phyloP scores from a whole-genome alignment of 2,888 invertebrate species.

The Isoperla grammatica region DNA sequence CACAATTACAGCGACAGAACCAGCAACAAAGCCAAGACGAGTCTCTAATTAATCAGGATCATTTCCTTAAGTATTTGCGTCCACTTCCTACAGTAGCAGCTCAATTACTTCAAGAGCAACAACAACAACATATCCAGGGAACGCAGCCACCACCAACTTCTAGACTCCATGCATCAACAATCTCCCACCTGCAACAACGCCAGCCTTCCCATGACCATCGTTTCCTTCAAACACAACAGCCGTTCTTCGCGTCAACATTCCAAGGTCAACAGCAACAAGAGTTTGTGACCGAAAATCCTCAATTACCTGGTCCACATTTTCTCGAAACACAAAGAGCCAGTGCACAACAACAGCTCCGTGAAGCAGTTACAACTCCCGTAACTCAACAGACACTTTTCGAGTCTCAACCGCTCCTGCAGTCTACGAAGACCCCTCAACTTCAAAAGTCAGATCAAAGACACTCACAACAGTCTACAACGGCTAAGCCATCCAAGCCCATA shows the following conservation, averaged over 20 bases:
- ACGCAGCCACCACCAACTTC: neutral
- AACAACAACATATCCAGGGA: constrained; percentile 26
- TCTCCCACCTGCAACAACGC: no score
- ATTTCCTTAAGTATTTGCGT: no score
- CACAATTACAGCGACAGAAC: constrained; percentile 1
- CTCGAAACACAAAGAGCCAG: neutral
- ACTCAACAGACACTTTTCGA: constrained; percentile 1
- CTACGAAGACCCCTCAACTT: no score
- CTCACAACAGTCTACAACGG: constrained; percentile 4
- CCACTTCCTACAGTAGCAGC: neutral
- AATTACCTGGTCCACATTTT: no score
- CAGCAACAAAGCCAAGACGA: constrained; percentile 14
- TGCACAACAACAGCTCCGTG: neutral
- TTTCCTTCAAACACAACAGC: no score
- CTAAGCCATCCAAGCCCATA: constrained; percentile 6
- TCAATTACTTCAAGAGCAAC: constrained; percentile 32
- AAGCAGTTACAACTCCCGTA: neutral
- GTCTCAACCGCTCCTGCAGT: neutral
- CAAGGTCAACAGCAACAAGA: no score
- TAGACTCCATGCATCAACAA: no score
- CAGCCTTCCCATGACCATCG: no score
- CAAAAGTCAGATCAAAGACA: no score
- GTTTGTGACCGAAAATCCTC: neutral
- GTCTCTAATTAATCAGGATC: neutral
- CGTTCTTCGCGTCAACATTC: no score